A percentile compares a stretch with the other conserved stretches of the same genome.
These are phyloP conservation scores for Glossosoma conforme DNA, from an alignment of 1,140 invertebrate genomes.

Conservation along the genomic window DNA sequence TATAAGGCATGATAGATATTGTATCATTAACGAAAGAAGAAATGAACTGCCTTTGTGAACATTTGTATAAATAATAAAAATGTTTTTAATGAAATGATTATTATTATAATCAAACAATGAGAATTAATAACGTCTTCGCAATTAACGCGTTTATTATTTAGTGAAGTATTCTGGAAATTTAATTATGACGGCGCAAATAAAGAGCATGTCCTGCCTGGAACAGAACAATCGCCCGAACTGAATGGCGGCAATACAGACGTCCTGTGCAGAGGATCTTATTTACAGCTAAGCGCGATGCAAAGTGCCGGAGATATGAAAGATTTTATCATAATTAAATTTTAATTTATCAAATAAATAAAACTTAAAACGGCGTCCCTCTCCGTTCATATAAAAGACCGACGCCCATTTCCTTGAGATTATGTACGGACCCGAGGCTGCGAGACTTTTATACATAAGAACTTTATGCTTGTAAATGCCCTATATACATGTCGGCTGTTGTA, in stretches of 20 bases:
- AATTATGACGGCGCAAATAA: slow-evolving; percentile 16
- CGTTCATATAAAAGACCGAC: slow-evolving; percentile 25
- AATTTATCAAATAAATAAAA: slow-evolving; percentile 33
- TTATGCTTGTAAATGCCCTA: slow-evolving; percentile 28
- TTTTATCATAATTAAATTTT: slow-evolving; percentile 33
- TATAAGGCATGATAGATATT: too few relatives aligned
- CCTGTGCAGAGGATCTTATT: too few relatives aligned
- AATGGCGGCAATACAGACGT: too few relatives aligned
- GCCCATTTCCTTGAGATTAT: slow-evolving; percentile 27
- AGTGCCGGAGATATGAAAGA: slow-evolving; percentile 12
- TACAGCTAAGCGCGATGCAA: too few relatives aligned
- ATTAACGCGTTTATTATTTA: slow-evolving; percentile 2
- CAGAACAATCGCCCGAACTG: too few relatives aligned
- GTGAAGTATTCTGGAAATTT: slow-evolving; percentile 14
- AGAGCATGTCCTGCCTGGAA: too few relatives aligned
- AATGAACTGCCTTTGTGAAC: too few relatives aligned
- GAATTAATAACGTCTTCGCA: not conserved
- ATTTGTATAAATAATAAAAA: too few relatives aligned
- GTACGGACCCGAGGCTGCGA: slow-evolving; percentile 19
- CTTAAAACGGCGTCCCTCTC: slow-evolving; percentile 19
- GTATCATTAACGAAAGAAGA: too few relatives aligned
- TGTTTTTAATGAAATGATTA: too few relatives aligned
- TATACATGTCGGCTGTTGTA: slow-evolving; percentile 25
- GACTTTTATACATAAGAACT: slow-evolving; percentile 23
- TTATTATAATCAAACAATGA: not conserved